phyloP scores from a whole-genome alignment of 1,140 invertebrate species.

The Drosophila watanabei region DNA sequence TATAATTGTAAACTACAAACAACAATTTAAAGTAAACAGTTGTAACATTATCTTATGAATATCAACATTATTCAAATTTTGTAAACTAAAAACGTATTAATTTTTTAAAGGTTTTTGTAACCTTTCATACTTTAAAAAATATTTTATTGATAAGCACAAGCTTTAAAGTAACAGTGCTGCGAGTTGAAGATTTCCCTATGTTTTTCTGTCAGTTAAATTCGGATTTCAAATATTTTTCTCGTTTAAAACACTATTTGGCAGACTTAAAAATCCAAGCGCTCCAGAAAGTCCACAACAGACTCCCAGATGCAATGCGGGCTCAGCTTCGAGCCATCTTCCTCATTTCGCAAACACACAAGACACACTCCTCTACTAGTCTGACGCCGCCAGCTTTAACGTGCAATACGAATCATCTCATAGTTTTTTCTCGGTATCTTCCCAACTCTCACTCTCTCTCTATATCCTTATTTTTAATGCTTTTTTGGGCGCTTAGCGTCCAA shows the following conservation, averaged over 20 bases:
- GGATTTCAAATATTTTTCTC: neutral
- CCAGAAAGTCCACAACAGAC: neutral
- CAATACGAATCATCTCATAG: constrained; percentile 79
- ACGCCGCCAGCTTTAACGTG: constrained; percentile 66
- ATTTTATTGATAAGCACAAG: neutral
- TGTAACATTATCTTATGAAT: neutral
- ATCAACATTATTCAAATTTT: constrained; percentile 1
- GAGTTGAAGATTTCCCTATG: no score
- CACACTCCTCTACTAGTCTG: constrained; percentile 23
- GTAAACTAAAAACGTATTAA: neutral
- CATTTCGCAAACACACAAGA: constrained; percentile 7
- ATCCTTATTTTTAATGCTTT: constrained; percentile 52
- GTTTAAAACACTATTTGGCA: neutral
- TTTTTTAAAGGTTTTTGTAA: no score
- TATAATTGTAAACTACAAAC: neutral
- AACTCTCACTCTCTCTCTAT: constrained; percentile 14
- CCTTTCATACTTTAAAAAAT: neutral
- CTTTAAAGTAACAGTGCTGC: neutral
- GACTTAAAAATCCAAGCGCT: constrained; percentile 2
- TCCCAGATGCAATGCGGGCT: constrained; percentile 20
- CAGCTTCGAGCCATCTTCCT: constrained; percentile 19
- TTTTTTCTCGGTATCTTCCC: constrained; percentile 42
- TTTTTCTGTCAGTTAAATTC: neutral
- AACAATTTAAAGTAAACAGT: neutral
- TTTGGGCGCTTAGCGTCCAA: constrained; percentile 66